Conservation (phyloP, 2,113 vertebrate species). For the Gasterosteus nipponicus region DNA sequence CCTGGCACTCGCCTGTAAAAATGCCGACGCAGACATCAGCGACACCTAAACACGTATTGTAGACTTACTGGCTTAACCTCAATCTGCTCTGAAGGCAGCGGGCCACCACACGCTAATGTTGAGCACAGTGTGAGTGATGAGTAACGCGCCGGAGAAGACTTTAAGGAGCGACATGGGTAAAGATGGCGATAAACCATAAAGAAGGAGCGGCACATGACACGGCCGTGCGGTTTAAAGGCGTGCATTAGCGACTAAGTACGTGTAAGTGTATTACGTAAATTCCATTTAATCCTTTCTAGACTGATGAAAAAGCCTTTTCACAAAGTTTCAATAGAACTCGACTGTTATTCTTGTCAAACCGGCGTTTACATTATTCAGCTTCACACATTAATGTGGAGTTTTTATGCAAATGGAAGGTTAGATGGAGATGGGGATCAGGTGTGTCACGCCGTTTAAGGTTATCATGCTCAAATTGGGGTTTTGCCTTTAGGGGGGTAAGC, state of each 20-base stretch:
- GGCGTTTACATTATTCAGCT: background rate
- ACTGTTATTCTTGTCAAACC: background rate
- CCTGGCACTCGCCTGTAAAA: slow-evolving; percentile 17
- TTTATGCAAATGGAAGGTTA: background rate
- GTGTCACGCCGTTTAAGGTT: background rate
- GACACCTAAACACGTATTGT: background rate
- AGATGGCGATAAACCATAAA: background rate
- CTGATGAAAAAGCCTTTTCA: background rate
- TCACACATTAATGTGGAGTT: background rate
- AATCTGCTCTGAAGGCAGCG: background rate
- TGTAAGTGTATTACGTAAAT: too few relatives aligned
- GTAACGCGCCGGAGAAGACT: background rate
- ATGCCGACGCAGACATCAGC: background rate
- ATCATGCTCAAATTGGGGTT: background rate
- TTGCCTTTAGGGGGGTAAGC: background rate
- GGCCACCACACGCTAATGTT: background rate
- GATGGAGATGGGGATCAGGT: background rate
- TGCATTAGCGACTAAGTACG: background rate
- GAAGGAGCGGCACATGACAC: background rate
- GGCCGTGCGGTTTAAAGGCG: too few relatives aligned
- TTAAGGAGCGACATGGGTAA: background rate
- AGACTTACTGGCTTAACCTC: slow-evolving; percentile 7
- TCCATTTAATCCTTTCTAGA: background rate
- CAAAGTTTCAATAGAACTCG: background rate
- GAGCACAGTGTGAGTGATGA: background rate